Evolutionary conservation across 2,113 vertebrate genomes (phyloP).

Genomic region (Myanophis thanlyinensis): DNA sequence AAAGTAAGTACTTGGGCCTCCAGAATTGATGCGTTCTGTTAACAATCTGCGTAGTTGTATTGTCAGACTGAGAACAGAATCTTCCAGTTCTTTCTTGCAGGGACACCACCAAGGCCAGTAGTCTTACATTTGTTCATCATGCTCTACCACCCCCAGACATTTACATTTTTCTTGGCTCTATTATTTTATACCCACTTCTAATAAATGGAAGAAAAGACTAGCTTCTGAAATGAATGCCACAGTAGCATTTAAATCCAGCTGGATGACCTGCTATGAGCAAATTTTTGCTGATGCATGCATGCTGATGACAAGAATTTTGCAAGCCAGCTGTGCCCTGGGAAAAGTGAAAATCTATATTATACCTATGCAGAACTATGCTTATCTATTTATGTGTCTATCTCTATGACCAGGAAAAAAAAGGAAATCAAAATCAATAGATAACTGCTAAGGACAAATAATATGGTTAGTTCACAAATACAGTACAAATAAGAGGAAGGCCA

Average conservation of each 20-base stretch:
- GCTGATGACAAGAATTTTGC: slow-evolving; percentile 62
- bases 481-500: slow-evolving; percentile 22
- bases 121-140: slow-evolving; percentile 42
- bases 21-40: neutral
- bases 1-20: neutral
- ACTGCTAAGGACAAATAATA: neutral
- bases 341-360: neutral
- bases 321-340: slow-evolving; percentile 52
- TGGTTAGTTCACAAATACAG: slow-evolving; percentile 8
- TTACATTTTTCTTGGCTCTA: slow-evolving; percentile 39
- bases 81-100: slow-evolving; percentile 30
- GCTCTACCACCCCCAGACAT: slow-evolving; percentile 28
- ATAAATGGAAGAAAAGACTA: slow-evolving; percentile 32
- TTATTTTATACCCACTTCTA: slow-evolving; percentile 43
- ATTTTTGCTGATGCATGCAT: slow-evolving; percentile 48
- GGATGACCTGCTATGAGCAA: slow-evolving; percentile 40
- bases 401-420: neutral
- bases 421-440: neutral
- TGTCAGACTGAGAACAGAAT: slow-evolving; percentile 26
- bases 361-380: neutral
- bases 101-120: slow-evolving; percentile 47
- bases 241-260: slow-evolving; percentile 44
- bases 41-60: slow-evolving; percentile 18
- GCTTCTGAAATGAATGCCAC: slow-evolving; percentile 38
- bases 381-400: neutral